Evolutionary conservation across 2,888 invertebrate genomes (phyloP).

Genomic region (Eupithecia insigniata): DNA sequence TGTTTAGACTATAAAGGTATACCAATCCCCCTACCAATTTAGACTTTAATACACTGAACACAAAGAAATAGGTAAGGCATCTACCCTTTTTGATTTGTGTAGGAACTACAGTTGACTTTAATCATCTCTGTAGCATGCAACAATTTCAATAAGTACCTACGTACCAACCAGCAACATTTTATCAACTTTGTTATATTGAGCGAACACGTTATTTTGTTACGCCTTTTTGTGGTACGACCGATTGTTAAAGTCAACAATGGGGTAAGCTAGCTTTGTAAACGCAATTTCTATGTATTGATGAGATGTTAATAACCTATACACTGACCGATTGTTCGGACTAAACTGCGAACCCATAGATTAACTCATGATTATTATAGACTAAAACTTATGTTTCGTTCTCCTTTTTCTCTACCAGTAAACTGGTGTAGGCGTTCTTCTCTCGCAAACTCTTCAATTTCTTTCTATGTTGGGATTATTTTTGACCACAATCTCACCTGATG

Average conservation of each 20-base stretch:
- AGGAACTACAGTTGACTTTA: too few species aligned
- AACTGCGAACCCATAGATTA: not conserved
- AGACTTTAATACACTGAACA: too few species aligned
- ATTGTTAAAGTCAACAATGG: conserved; percentile 30
- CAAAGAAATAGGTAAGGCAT: too few species aligned
- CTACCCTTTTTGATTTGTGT: too few species aligned
- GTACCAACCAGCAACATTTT: conserved; percentile 14
- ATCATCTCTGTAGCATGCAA: not conserved
- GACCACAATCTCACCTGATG: too few species aligned
- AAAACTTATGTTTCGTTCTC: too few species aligned
- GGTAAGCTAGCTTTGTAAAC: conserved; percentile 3
- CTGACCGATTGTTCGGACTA: not conserved
- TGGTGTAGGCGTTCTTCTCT: too few species aligned
- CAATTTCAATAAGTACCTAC: not conserved
- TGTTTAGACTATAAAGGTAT: too few species aligned
- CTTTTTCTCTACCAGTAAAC: too few species aligned
- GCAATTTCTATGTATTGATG: conserved; percentile 10
- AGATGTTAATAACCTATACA: not conserved
- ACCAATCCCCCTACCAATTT: too few species aligned
- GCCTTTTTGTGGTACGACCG: conserved; percentile 38
- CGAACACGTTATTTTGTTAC: conserved; percentile 32
- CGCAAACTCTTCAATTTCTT: too few species aligned
- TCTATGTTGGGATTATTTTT: too few species aligned
- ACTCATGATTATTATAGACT: not conserved
- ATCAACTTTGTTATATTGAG: conserved; percentile 30